A percentile compares a stretch with the other conserved stretches of the same genome.
These are phyloP conservation scores for roundworm (Caenorhabditis elegans) DNA, from an alignment of 1,140 invertebrate genomes.

Conservation along the genomic window DNA sequence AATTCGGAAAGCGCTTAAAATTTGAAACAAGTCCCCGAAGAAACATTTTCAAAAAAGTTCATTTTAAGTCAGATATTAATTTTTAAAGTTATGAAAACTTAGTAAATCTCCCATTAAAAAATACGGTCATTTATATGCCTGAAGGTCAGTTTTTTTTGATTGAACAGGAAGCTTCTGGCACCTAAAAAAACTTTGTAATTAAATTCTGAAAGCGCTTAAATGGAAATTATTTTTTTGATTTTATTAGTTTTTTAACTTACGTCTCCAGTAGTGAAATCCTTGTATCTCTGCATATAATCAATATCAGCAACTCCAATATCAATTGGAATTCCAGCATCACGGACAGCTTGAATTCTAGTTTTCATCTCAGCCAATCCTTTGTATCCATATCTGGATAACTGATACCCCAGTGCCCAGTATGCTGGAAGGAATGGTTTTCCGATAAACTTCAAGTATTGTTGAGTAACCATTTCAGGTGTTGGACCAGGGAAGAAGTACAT, in stretches of 20 bases:
- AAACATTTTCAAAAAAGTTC: too few relatives aligned
- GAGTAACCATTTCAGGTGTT: slow-evolving; percentile 68
- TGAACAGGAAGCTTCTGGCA: too few relatives aligned
- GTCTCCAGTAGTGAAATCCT: slow-evolving; percentile 80
- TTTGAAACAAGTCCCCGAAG: too few relatives aligned
- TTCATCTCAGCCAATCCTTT: slow-evolving; percentile 74
- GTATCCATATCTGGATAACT: slow-evolving; percentile 74
- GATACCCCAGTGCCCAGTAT: slow-evolving; percentile 68
- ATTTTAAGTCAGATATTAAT: too few relatives aligned
- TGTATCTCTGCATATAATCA: slow-evolving; percentile 84
- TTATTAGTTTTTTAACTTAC: neutral
- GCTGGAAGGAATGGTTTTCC: slow-evolving; percentile 67
- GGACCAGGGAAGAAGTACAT: slow-evolving; percentile 70
- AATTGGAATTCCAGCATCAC: slow-evolving; percentile 66
- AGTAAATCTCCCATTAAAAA: too few relatives aligned
- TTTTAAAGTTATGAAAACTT: too few relatives aligned
- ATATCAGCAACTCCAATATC: slow-evolving; percentile 69
- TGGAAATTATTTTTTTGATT: too few relatives aligned
- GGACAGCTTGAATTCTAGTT: slow-evolving; percentile 64
- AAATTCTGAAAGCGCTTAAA: too few relatives aligned
- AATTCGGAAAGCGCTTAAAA: too few relatives aligned
- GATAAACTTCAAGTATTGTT: slow-evolving; percentile 69
- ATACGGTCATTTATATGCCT: too few relatives aligned
- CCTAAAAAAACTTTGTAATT: too few relatives aligned
- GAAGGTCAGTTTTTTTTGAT: too few relatives aligned